Conservation (phyloP, 2,797 vertebrate species). For the Tangara arthus region DNA sequence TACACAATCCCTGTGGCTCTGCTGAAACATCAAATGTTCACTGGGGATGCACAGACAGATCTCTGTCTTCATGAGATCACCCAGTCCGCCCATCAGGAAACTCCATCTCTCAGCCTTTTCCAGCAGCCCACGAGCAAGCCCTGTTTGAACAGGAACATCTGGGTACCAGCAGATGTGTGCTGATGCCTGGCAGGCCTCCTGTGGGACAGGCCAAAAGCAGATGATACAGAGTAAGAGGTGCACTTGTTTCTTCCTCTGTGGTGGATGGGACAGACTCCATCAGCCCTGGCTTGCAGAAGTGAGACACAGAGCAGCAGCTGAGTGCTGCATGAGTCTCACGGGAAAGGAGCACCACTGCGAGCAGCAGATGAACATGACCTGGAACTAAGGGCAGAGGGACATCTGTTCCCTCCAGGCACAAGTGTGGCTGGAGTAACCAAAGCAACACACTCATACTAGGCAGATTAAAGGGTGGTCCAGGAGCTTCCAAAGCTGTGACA, state of each 20-base stretch:
- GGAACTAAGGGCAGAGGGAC: neutral
- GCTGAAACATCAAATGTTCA: fast-evolving
- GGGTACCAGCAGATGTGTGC: neutral
- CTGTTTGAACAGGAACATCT: neutral
- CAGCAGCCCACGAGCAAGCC: neutral
- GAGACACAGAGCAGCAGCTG: neutral
- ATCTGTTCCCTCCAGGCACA: neutral
- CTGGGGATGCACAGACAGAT: neutral
- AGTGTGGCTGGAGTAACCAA: neutral
- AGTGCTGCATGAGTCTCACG: neutral
- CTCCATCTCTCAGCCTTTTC: neutral
- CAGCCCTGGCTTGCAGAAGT: neutral
- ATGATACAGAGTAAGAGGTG: neutral
- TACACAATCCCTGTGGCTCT: neutral
- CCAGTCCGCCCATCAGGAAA: neutral
- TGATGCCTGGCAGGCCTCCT: neutral
- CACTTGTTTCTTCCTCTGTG: neutral
- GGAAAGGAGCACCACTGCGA: neutral
- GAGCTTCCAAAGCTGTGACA: neutral
- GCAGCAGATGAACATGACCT: neutral
- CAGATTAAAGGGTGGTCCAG: neutral
- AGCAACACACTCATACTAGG: neutral
- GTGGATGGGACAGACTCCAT: neutral
- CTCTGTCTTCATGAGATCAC: neutral
- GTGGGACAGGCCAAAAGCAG: neutral